phyloP scores from a whole-genome alignment of 2,113 vertebrate species.

The Rhombomys opimus region DNA sequence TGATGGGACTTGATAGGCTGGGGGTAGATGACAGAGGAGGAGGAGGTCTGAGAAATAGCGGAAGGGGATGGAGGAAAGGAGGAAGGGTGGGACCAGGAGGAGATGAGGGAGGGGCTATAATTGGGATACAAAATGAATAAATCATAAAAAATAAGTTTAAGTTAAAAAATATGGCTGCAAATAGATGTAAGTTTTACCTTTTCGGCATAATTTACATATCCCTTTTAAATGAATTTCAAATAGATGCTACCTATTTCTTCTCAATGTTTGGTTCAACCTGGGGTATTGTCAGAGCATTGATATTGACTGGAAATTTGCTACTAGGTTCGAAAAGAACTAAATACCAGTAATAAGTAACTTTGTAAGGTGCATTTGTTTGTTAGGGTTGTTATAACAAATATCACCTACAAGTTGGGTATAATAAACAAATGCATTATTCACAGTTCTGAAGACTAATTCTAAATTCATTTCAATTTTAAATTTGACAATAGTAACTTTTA shows the following conservation, averaged over 20 bases:
- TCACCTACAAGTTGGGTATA: rapidly evolving
- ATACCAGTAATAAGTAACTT: not conserved
- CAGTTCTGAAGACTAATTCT: not conserved
- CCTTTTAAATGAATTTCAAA: not conserved
- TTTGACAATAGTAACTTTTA: not conserved
- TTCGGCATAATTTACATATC: not conserved
- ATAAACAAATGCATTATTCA: not conserved
- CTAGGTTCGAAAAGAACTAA: not conserved
- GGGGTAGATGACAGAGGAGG: too few relatives aligned
- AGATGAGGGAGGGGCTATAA: too few relatives aligned
- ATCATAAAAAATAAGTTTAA: too few relatives aligned
- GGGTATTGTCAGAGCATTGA: not conserved
- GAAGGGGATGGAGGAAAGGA: too few relatives aligned
- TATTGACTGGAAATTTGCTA: not conserved
- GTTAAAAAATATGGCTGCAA: not conserved
- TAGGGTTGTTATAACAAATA: not conserved
- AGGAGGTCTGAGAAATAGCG: too few relatives aligned
- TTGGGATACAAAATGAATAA: too few relatives aligned
- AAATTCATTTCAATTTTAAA: not conserved
- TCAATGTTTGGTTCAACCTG: not conserved
- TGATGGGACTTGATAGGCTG: too few relatives aligned
- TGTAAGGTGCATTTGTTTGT: not conserved
- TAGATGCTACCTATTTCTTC: not conserved
- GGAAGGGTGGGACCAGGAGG: too few relatives aligned
- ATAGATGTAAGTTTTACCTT: not conserved